Base-by-base conservation (phyloP, 2,888 invertebrate species). In the Gnatocerus cornutus region DNA sequence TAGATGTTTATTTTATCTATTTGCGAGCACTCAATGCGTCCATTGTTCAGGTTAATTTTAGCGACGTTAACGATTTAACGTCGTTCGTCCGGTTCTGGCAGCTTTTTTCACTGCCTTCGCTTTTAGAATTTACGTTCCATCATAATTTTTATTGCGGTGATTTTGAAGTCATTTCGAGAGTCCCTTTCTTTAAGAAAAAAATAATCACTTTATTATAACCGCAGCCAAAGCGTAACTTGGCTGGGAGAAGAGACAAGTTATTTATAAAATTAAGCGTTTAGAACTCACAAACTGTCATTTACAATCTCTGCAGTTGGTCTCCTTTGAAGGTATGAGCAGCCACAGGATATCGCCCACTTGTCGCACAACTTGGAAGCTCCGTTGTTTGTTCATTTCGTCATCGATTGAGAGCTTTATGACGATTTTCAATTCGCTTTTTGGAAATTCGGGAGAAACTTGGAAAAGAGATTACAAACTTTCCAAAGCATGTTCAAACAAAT, bases 1-100 rank as follows among this genome's bases (percentile, higher is more conserved):
- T n/a, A 46, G 41, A 56, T n/a, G 56, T 56, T 56, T 21, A 21
- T 41, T 56, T 21, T 37, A 27, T 56, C 39, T 39, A 55, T 56
- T 56, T 56, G 10, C 41, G 12, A 16, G 16, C 21, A 39, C 56
- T 41, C 27, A 55, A 56, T 43, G 56, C 16, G 56, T 14, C 27
- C 10, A 41, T 56, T 56, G 37, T 56, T 43, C 10, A 27, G 27
- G 27, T 41, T 37, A 39, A 39, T 14, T 55, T 55, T 53, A 12
- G 55, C 9, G 43, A 12, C 16, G 30, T 52, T 52, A 13, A 33
- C 10, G 52, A n/a, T 52, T 52, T 52, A 52, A 52, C 30, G 52
- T 33, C 13, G 30, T 52, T 52, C 13, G 30, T 33, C 30, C 52
- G 52, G 12, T 52, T 30, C 8, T 52, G 52, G 29, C 50, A 50